A percentile compares a stretch with the other conserved stretches of the same genome.
These are phyloP conservation scores for Mesitornis unicolor DNA, from an alignment of 2,113 vertebrate genomes.

Conservation along the genomic window DNA sequence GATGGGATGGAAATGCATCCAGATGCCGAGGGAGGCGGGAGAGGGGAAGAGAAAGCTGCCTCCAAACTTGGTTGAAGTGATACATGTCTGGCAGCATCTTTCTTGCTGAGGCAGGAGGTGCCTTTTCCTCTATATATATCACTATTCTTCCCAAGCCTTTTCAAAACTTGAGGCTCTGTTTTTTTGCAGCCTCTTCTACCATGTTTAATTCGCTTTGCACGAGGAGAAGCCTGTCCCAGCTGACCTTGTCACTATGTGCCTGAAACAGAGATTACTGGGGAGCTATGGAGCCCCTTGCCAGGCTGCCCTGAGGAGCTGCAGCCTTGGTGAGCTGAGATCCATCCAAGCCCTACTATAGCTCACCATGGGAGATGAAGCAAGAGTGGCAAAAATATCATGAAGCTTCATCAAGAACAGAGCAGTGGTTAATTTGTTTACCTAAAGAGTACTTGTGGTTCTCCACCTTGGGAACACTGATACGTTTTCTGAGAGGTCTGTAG, in stretches of 20 bases:
- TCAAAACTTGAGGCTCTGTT: background rate
- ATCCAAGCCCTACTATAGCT: background rate
- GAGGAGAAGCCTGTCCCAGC: background rate
- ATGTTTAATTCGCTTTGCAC: background rate
- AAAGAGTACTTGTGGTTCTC: background rate
- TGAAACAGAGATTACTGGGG: background rate
- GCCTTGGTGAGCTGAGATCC: background rate
- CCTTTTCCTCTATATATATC: background rate
- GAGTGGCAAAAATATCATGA: background rate
- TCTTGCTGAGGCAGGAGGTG: background rate
- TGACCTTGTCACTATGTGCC: background rate
- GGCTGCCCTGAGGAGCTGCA: background rate
- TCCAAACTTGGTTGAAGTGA: background rate
- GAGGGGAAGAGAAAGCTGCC: background rate
- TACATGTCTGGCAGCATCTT: background rate
- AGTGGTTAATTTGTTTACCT: background rate
- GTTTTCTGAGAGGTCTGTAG: background rate
- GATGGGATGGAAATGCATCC: background rate
- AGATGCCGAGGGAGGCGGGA: background rate
- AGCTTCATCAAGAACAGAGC: background rate
- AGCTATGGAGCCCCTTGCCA: background rate
- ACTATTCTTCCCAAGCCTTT: background rate
- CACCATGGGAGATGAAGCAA: background rate
- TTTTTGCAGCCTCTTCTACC: background rate
- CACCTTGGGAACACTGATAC: background rate